Evolutionary conservation across 2,797 vertebrate species (phyloP), one percentile per base, ranked within the genome.

Genomic region (Rhinophrynus dorsalis): DNA sequence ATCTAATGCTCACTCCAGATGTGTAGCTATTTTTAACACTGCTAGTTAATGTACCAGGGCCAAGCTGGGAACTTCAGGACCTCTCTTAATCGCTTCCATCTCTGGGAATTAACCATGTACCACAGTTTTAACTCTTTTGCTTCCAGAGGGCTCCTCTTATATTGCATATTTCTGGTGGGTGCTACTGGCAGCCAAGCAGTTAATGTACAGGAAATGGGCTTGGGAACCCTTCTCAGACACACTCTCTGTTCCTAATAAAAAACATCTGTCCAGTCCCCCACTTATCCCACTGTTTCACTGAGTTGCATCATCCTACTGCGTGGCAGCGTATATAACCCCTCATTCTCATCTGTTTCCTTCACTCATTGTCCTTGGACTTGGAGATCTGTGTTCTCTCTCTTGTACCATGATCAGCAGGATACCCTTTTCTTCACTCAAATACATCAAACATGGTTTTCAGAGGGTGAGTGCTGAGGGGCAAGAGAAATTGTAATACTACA

Each of bases 401-500:
- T 62, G 13, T 63, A 63, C 59, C 47, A 71, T 70, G 67, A 55
- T 54, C 67, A 45, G 21, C 29, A 13, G 17, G 30, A 62, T 9
- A 8, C 5, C 7, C 56, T 15, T 15, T 38, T 17, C 45, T 17
- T 20, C 30, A 47, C 27, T 26, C 48, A 60, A 57, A 33, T 48
- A 11, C 45, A 15, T 13, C 17, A 62, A 52, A 23, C 29, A 74
- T 74, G 70, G 55, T 61, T 10, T 67, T 67, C 63, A 44, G 50
- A 23, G 35, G 70, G 70, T 74, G 63, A 74, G 70, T 59, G 8
- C 12, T n/a, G n/a, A n/a, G n/a, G n/a, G n/a, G n/a, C n/a, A n/a
- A n/a, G n/a, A n/a, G n/a, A n/a, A n/a, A n/a, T n/a, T n/a, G n/a
- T n/a, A n/a, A n/a, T n/a, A n/a, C n/a, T n/a, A n/a, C n/a, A n/a